A percentile compares a stretch with the other conserved stretches of the same genome.
These are phyloP conservation scores for Pao palembangensis DNA, from an alignment of 2,113 vertebrate species.

Conservation along the genomic window DNA sequence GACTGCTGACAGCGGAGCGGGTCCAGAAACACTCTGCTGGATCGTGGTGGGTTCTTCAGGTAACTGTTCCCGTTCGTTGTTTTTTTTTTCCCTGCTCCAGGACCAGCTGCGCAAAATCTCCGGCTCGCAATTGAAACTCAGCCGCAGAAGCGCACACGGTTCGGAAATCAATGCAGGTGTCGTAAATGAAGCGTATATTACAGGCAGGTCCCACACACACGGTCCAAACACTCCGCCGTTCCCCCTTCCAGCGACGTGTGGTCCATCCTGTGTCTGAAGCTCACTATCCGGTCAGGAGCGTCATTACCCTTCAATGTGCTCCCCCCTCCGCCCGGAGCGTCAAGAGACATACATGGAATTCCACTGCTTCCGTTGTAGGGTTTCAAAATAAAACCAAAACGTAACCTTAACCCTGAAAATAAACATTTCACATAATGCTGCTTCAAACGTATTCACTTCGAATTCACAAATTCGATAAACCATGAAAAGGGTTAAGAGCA, in stretches of 20 bases:
- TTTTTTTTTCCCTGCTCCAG: constrained; percentile 37
- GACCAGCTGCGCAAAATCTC: constrained; percentile 16
- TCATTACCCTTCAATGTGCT: constrained; percentile 15
- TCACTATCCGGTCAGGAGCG: constrained; percentile 48
- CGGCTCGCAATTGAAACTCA: background rate
- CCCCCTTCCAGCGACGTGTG: constrained; percentile 21
- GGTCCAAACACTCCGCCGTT: constrained; percentile 15
- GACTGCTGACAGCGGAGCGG: background rate
- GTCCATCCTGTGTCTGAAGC: constrained; percentile 49
- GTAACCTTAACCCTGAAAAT: too few species aligned
- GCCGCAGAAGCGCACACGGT: background rate
- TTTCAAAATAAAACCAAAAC: constrained; percentile 36
- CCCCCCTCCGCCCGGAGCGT: background rate
- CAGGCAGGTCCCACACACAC: constrained; percentile 7
- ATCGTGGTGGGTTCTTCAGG: constrained; percentile 11
- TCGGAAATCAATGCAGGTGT: background rate
- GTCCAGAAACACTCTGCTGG: constrained; percentile 2
- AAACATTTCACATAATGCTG: too few species aligned
- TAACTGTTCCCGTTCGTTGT: constrained; percentile 41
- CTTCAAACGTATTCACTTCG: too few species aligned
- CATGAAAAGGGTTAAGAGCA: too few species aligned
- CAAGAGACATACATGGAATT: fast-evolving
- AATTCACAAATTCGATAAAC: too few species aligned
- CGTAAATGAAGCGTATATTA: background rate
- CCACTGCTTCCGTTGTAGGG: fast-evolving